These are phyloP conservation scores for Cephalopachus bancanus DNA, from an alignment of 2,797 vertebrate species.

Conservation along the genomic window DNA sequence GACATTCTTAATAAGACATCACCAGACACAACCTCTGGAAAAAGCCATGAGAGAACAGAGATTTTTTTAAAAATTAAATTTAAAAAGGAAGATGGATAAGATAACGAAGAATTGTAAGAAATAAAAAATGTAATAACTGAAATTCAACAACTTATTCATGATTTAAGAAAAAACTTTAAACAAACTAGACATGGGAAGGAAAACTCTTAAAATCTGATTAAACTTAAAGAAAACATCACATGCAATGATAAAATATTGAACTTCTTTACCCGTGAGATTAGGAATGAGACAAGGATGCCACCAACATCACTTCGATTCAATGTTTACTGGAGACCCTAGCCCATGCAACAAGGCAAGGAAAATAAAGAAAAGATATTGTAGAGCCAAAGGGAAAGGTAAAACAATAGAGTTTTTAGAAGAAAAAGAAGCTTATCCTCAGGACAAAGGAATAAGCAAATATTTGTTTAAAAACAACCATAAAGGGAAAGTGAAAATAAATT, in stretches of 20 bases:
- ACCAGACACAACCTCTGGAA: neutral
- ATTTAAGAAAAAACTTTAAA: neutral
- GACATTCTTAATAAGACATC: neutral
- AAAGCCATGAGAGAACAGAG: neutral
- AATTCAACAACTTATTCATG: neutral
- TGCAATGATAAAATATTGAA: neutral
- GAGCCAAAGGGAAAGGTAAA: neutral
- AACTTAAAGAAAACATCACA: neutral
- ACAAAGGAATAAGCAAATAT: neutral
- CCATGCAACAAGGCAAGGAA: neutral
- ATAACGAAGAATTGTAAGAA: neutral
- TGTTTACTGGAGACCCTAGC: neutral
- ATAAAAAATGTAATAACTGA: neutral
- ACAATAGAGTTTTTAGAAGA: neutral
- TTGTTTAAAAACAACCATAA: neutral
- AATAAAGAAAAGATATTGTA: neutral
- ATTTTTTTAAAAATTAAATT: neutral
- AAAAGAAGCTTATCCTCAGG: neutral
- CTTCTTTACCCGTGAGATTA: neutral
- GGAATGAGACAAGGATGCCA: neutral
- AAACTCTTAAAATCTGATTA: neutral
- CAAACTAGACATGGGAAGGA: neutral
- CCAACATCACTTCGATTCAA: neutral
- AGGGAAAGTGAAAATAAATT: neutral
- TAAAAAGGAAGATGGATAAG: neutral